Base-by-base conservation (phyloP, 2,888 invertebrate genomes). In the Meiosimyza decipiens region DNA sequence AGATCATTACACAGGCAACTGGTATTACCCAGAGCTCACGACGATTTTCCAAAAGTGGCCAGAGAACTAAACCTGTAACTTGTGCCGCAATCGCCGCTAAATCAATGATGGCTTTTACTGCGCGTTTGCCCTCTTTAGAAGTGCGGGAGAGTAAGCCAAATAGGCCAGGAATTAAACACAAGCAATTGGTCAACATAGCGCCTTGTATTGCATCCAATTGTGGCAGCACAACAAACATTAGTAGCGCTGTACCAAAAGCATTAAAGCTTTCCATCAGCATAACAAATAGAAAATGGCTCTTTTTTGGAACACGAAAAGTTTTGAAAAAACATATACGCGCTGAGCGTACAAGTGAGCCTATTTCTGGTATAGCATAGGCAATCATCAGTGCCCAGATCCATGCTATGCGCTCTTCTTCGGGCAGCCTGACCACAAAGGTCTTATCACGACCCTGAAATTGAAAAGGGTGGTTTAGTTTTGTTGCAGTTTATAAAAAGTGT, bases 351-450 rank as follows among this genome's bases (percentile, higher is more conserved):
- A 97, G 88, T 3, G 95, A 92, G 70, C 97, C 95, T 73, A 95
- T 88, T 88, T 98, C 97, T 0, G 98, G 98, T 67, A 96, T 91
- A 52, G 94, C 91, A 83, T 95, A 96, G 3, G 94, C 95, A 77
- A 96, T 93, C 70, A 97, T 88, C 67, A 98, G 87, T 74, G 95
- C 94, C 96, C 97, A 97, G 87, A 95, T 94, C 96, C 96, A 97
- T 63, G 94, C 95, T 76, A 96, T 93, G 71, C 95, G 91, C 87
- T 97, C 96, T 80, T 93, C 92, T 79, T 94, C 93, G 33, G 96
- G 95, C 78, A 96, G 88, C 79, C 90, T 91, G 11, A 94, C 94
- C 82, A 93, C 89, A 85, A 94, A 96, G 87, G 93, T 93, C 86
- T 94, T 95, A 88, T 95, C 95, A 82, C 95, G 92, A 72, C 89